A percentile compares a stretch with the other conserved stretches of the same genome.
These are phyloP conservation scores for Phymorhynchus buccinoides DNA, from an alignment of 1,140 invertebrate genomes.

Conservation along the genomic window DNA sequence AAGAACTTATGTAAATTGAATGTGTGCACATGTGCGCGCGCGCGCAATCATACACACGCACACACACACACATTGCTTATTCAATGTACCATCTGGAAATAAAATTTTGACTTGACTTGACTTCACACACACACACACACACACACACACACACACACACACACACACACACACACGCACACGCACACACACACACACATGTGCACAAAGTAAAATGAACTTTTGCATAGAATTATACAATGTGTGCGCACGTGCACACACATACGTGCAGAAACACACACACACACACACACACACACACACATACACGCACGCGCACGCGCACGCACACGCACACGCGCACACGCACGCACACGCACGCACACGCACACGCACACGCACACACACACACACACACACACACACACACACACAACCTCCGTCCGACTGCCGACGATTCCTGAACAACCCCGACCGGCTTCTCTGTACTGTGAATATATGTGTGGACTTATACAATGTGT, in stretches of 20 bases:
- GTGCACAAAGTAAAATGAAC: no score
- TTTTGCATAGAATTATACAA: no score
- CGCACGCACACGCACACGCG: neutral
- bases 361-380: no score
- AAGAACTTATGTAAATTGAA: no score
- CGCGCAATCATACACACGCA: neutral
- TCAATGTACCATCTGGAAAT: no score
- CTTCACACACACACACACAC: neutral
- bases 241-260: neutral
- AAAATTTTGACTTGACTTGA: neutral
- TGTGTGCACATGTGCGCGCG: neutral
- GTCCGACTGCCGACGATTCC: no score
- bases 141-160: conserved; percentile 12
- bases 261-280: neutral
- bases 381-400: neutral
- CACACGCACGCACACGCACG: no score
- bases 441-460: no score
- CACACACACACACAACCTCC: neutral
- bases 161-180: neutral
- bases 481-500: no score
- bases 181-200: neutral
- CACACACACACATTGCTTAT: neutral
- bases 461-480: no score
- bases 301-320: neutral
- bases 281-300: conserved; percentile 12